Evolutionary conservation across 2,113 vertebrate species (phyloP), one percentile per base, ranked within the genome.

Genomic region (western clawed frog (Xenopus tropicalis)): DNA sequence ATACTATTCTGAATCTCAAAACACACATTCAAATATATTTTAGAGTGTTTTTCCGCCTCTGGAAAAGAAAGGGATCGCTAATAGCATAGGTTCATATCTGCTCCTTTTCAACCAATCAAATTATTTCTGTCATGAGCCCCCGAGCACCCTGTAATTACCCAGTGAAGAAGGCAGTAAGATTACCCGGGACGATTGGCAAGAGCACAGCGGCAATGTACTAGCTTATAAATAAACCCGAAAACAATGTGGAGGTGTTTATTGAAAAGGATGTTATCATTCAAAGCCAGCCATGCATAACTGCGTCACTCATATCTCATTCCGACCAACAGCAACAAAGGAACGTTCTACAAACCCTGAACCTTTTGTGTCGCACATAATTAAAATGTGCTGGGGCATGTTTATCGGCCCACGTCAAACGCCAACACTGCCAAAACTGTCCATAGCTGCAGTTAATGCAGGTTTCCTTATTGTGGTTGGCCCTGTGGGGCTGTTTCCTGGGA

Each of bases 121-220:
- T 69, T 11, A 69, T 46, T 67, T 43, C 3, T 68, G 65, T 74
- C 58, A 46, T 69, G 66, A 54, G 59, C 44, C 73, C 46, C n/a
- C 12, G 19, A 69, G 66, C 58, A 63, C 73, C 44, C 73, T 69
- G 66, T 25, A 75, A 75, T 75, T 75, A 75, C 66, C 58, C 44
- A 69, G 66, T 62, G 73, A 75, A 74, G 69, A 63, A 63, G 58
- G 66, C 73, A 43, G 73, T 25, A 58, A 69, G 66, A 75, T 75
- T 75, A 75, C 66, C 66, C 65, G 54, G 57, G 66, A 59, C 46
- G 29, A 22, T 75, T 75, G 72, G 66, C 72, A 75, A 52, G 20
- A 75, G 73, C 73, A 75, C 66, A 75, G 44, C 61, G 62, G 73
- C 61, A 75, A 75, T 75, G 66, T 69, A 69, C 73, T 51, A 75